A percentile compares a stretch with the other conserved stretches of the same genome.
Evolutionary conservation across 2,797 vertebrate species (phyloP).

Genomic region (Anas flavirostris): DNA sequence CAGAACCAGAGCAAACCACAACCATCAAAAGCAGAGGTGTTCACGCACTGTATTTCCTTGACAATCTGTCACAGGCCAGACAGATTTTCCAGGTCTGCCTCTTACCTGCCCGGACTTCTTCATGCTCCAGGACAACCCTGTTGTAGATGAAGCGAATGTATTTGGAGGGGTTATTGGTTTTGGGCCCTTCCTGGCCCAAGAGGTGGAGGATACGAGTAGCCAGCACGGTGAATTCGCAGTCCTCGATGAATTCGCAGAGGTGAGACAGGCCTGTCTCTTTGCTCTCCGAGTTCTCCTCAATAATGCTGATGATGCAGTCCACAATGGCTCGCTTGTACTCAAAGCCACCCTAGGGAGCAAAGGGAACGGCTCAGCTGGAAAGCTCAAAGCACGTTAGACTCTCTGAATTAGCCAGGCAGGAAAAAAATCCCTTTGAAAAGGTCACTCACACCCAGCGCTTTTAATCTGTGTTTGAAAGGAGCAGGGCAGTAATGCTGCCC

Average conservation of each 20-base stretch:
- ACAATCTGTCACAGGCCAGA: background rate
- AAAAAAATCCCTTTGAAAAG: background rate
- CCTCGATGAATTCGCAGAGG: constrained; percentile 85
- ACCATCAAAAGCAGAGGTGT: background rate
- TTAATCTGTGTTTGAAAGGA: constrained; percentile 14
- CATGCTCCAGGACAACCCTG: constrained; percentile 84
- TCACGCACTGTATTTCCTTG: background rate
- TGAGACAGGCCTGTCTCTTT: constrained; percentile 85
- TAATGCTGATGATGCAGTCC: constrained; percentile 86
- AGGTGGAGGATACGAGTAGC: constrained; percentile 85
- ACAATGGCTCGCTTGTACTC: constrained; percentile 86
- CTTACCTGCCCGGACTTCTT: constrained; percentile 84
- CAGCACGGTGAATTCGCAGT: constrained; percentile 85
- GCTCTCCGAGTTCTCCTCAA: constrained; percentile 85
- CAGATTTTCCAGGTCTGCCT: background rate
- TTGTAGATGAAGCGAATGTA: constrained; percentile 88
- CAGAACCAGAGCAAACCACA: background rate
- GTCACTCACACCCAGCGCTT: background rate
- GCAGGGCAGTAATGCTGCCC: background rate
- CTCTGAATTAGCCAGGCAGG: background rate
- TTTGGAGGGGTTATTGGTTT: constrained; percentile 83
- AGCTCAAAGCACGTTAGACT: background rate
- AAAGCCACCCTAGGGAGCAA: constrained; percentile 79
- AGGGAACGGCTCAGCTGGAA: constrained; percentile 26
- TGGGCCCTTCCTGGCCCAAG: constrained; percentile 83